Percentiles rank a stretch among this genome's conserved stretches.
Conservation (phyloP, 2,113 vertebrate species). For the Marcusenius ussheri region DNA sequence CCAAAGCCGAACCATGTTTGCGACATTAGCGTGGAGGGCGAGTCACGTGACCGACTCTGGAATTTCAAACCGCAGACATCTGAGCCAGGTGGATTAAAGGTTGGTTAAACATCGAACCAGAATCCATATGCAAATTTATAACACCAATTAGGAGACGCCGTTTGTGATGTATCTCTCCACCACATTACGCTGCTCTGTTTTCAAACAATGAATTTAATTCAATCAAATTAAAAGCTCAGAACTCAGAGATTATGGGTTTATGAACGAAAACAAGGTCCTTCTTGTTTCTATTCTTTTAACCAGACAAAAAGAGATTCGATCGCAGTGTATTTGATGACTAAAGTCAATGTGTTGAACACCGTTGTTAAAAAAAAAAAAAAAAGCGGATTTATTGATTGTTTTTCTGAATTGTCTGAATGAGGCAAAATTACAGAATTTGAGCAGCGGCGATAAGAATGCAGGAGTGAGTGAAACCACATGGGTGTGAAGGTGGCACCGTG, state of each 20-base stretch:
- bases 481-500: slow-evolving; percentile 3
- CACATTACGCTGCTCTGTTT: slow-evolving; percentile 78
- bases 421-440: slow-evolving; percentile 43
- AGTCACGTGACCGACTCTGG: slow-evolving; percentile 59
- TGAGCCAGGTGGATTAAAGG: slow-evolving; percentile 31
- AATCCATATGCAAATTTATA: slow-evolving; percentile 17
- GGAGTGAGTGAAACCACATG: slow-evolving; percentile 36
- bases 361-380: neutral
- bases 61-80: slow-evolving; percentile 66
- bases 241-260: slow-evolving; percentile 78
- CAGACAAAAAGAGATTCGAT: slow-evolving; percentile 84
- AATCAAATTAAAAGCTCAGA: slow-evolving; percentile 98
- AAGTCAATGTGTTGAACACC: slow-evolving; percentile 35
- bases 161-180: slow-evolving; percentile 67
- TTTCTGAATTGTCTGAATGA: neutral
- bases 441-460: neutral
- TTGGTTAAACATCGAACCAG: slow-evolving; percentile 12
- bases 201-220: slow-evolving; percentile 64
- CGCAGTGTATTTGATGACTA: slow-evolving; percentile 58
- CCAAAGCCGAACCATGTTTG: slow-evolving; percentile 59
- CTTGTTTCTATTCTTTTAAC: slow-evolving; percentile 74
- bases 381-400: neutral
- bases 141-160: slow-evolving; percentile 64
- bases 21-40: slow-evolving; percentile 65
- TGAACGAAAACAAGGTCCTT: slow-evolving; percentile 58